phyloP scores from a whole-genome alignment of 2,888 invertebrate genomes.

The Drosophila nr. fundita region DNA sequence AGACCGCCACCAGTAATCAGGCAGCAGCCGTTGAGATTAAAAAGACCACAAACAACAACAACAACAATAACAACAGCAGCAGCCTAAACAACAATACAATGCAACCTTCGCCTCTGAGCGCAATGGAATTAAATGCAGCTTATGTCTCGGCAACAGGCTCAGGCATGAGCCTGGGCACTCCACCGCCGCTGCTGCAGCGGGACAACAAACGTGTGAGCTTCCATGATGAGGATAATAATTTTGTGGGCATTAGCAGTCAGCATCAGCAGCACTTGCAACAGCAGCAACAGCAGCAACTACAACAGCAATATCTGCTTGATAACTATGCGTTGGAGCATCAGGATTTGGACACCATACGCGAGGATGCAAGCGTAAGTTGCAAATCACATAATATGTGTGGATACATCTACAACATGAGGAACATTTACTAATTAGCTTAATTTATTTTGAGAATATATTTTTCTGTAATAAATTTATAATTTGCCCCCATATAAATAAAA shows the following conservation, averaged over 20 bases:
- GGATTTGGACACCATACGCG: conserved; percentile 87
- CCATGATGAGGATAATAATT: conserved; percentile 88
- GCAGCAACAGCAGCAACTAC: conserved; percentile 36
- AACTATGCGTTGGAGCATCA: conserved; percentile 64
- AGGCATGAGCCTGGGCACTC: conserved; percentile 46
- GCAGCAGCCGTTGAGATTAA: conserved; percentile 71
- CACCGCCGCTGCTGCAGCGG: conserved; percentile 72
- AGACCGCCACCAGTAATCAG: conserved; percentile 79
- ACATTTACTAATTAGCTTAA: neutral
- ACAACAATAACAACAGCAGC: conserved; percentile 65
- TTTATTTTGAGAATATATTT: no score
- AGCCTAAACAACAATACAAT: conserved; percentile 60
- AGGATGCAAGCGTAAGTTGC: conserved; percentile 93
- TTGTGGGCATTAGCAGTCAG: conserved; percentile 43
- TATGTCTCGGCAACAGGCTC: conserved; percentile 68
- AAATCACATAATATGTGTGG: neutral
- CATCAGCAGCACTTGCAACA: conserved; percentile 29
- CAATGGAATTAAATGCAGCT: conserved; percentile 73
- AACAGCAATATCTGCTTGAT: conserved; percentile 66
- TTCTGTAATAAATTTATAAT: no score
- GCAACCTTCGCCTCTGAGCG: conserved; percentile 62
- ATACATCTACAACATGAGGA: neutral
- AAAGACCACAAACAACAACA: conserved; percentile 67
- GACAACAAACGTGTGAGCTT: conserved; percentile 90
- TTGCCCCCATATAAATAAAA: no score